Base-by-base conservation (phyloP, 2,888 invertebrate species). In the Sepioteuthis lessoniana region DNA sequence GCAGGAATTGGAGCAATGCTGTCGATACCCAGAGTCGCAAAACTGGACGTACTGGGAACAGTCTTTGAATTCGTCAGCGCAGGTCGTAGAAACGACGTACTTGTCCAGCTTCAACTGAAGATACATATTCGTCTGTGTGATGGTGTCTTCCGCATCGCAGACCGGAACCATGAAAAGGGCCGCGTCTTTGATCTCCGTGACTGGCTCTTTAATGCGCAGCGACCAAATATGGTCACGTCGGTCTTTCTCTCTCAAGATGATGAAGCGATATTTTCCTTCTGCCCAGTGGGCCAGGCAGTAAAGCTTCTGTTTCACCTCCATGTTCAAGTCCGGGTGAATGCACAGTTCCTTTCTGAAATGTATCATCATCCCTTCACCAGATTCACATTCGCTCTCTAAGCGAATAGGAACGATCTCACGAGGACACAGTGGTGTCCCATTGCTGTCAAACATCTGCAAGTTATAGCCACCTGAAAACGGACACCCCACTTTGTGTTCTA, bases 311-410 rank as follows among this genome's bases (percentile, higher is more conserved):
- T 94, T 94, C 0, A 95, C 90, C 0, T 94, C 94, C 94, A 95
- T 95, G 19, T 95, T 95, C 19, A 96, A 94, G 42, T 94, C 95
- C 10, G 94, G 94, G 10, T 95, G 95, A 25, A 96, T 94, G 93
- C 96, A 96, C 5, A 95, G 94, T 7, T 94, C 94, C 16, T 95
- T 94, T 93, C 96, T 95, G 94, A 96, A 96, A 93, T 96, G 95
- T 47, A 96, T 95, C 21, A 95, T 95, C 90, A 96, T 95, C 21
- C 96, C 96, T 94, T 96, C 96, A 31, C 96, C 96, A 47, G 94
- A 94, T 94, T 96, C 96, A 94, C 96, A 96, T 93, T 96, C 96
- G 94, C 96, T 96, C 94, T 96, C 96, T 55, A 96, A 94, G 94
- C 96, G 94, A 93, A 95, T 55, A n/a, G 94, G 94, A n/a, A 95